phyloP scores from a whole-genome alignment of 2,888 invertebrate genomes.

The Amorpha juglandis region DNA sequence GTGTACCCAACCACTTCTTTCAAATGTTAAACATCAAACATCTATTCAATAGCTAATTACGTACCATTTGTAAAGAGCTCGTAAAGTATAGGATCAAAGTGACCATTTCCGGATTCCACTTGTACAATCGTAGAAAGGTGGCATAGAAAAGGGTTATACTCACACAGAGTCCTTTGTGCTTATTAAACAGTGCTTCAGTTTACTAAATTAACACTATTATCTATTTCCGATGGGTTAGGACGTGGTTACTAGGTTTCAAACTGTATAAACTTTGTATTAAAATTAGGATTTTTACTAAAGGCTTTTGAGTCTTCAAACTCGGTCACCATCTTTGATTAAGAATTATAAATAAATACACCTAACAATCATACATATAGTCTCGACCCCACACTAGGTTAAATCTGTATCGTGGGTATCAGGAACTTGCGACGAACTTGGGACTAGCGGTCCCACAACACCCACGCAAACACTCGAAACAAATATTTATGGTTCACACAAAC shows the following conservation, averaged over 20 bases:
- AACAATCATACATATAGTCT: too few relatives aligned
- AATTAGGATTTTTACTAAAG: background rate
- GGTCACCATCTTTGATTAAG: background rate
- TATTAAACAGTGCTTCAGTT: constrained; percentile 58
- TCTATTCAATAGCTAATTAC: constrained; percentile 30
- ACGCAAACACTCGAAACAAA: too few relatives aligned
- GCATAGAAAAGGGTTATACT: constrained; percentile 34
- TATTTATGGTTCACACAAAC: too few relatives aligned
- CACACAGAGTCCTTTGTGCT: constrained; percentile 53
- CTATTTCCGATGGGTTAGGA: constrained; percentile 46
- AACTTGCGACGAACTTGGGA: too few relatives aligned
- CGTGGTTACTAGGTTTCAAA: constrained; percentile 19
- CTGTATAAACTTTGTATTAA: background rate
- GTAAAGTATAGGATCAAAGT: constrained; percentile 28
- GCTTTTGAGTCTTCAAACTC: too few relatives aligned
- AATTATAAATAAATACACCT: too few relatives aligned
- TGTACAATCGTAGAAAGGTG: constrained; percentile 26
- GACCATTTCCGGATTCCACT: constrained; percentile 27
- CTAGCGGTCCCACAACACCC: too few relatives aligned
- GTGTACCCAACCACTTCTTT: constrained; percentile 1
- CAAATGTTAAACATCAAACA: constrained; percentile 19
- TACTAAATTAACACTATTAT: constrained; percentile 73
- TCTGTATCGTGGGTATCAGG: too few relatives aligned
- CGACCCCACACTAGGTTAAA: too few relatives aligned
- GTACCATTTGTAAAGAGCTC: constrained; percentile 29